Base-by-base conservation (phyloP, 2,888 invertebrate species). In the Ligdia adustata region DNA sequence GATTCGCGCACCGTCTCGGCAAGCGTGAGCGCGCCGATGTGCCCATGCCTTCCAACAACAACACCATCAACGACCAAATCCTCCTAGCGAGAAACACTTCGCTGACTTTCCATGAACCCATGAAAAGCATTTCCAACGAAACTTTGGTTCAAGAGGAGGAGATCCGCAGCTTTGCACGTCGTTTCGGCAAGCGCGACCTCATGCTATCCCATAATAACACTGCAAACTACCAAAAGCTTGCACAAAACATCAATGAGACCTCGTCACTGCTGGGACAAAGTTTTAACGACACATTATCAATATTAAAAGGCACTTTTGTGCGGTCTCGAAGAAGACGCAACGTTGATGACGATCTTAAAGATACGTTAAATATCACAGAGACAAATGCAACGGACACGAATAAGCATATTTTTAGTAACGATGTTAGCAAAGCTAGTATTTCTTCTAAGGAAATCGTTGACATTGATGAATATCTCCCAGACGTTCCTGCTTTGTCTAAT, bases 1-100 rank as follows among this genome's bases (percentile, higher is more conserved):
- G 79, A 1, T 73, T 81, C 26, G 71, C 74, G 0, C 80, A 77
- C 22, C 64, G 75, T 0, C 16, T 79, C 11, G 45, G 70, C 2
- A 69, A 78, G 2, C 69, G 82, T 1, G 74, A 79, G 16, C 20
- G 13, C 4, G 64, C 64, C 1, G 69, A 70, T 13, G 43, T 18
- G 1, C 61, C 59, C 1, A 57, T 57, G 13, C 46, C 55, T 2
- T 49, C 54, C 4, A 72, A 69, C 37, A 66, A 66, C 35, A 64
- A 64, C 20, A 58, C 54, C n/a, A 41, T 48, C 16, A 47, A 54
- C 37, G 46, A 61, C 29, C 34, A 38, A 4, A 39, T 55, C 22
- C 22, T 22, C 1, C 22, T 6, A 6, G 22, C 22, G 2, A 22
- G 6, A 6, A 22, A 22, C 22, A n/a, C 22, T n/a, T 22, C 22